Percentiles rank a stretch among this genome's conserved stretches.
Evolutionary conservation across 2,797 vertebrate genomes (phyloP).

Genomic region (Selene dorsalis): DNA sequence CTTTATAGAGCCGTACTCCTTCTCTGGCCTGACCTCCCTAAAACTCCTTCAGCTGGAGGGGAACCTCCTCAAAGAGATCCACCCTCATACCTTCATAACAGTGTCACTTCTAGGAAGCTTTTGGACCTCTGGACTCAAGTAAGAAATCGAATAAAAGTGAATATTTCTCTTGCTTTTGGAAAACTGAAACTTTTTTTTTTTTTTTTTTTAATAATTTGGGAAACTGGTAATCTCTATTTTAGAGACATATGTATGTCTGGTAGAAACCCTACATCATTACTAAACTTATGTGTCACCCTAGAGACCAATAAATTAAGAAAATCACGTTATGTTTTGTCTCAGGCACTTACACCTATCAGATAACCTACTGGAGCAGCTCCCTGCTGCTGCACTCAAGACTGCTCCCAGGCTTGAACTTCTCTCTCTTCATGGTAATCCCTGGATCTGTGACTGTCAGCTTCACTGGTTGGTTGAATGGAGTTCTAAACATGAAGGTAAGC

Average conservation of each 20-base stretch:
- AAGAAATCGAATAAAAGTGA: slow-evolving; percentile 37
- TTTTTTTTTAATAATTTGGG: background rate
- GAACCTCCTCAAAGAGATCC: slow-evolving; percentile 84
- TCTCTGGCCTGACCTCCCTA: slow-evolving; percentile 83
- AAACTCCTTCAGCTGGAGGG: slow-evolving; percentile 87
- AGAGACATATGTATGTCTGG: background rate
- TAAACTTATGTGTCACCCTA: background rate
- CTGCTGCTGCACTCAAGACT: slow-evolving; percentile 71
- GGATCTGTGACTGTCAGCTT: slow-evolving; percentile 86
- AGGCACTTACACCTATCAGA: slow-evolving; percentile 86
- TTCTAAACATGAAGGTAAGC: slow-evolving; percentile 77
- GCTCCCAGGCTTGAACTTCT: slow-evolving; percentile 81
- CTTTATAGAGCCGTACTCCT: slow-evolving; percentile 86
- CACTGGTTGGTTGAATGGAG: slow-evolving; percentile 85
- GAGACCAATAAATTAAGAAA: slow-evolving; percentile 18
- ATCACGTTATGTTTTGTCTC: slow-evolving; percentile 12
- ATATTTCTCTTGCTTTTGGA: background rate
- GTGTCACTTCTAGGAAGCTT: slow-evolving; percentile 84
- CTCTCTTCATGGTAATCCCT: slow-evolving; percentile 85
- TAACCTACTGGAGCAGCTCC: slow-evolving; percentile 82
- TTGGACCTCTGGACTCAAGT: slow-evolving; percentile 85
- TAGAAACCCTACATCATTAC: background rate
- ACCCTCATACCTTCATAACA: slow-evolving; percentile 86
- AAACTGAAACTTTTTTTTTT: background rate
- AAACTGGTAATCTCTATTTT: background rate